Base-by-base conservation (phyloP, 1,140 invertebrate genomes). In the Drosophila azteca region DNA sequence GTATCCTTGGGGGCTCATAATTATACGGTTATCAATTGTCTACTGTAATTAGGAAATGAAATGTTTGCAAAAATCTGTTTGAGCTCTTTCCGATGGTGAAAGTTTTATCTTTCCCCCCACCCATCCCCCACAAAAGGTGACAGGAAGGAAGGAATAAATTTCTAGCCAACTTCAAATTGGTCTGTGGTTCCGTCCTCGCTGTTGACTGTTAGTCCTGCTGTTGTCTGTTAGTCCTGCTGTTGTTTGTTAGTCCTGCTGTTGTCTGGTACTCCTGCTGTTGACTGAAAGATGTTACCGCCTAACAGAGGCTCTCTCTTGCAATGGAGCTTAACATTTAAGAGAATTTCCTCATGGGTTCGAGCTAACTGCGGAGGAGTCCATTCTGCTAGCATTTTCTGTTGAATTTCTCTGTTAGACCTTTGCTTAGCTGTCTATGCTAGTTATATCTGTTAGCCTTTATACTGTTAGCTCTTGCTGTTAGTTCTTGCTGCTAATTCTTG, bases 1-100 rank as follows among this genome's bases (percentile, higher is more conserved):
- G 41, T 61, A 62, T 55, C 35, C 35, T 48, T 59, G 46, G 57
- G 57, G 54, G 59, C 55, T 72, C 71, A 74, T 74, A 61, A 78
- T 81, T 68, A 55, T 17, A 54, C 45, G 8, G 45, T 29, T 15
- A 53, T 45, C 60, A 44, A 70, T 58, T 55, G 48, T 26, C 15
- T 24, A 26, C 35, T 24, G 35, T 43, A 69, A 69, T 68, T 68
- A 65, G 51, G 24, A 55, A 20, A 68, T 69, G 24, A 69, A 69
- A 44, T 57, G 49, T 66, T 48, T 31, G 31, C 26, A 39, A 11
- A 57, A 44, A 57, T 68, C 48, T 51, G 20, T 24, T 26, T n/a
- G 22, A 26, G 49, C 26, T 24, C 50, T 68, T 9, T 15, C 26
- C 44, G 29, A 41, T 24, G 50, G 41, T 13, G 0, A 41, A 55